Conservation (phyloP, 2,113 vertebrate genomes). For the Rhea pennata region DNA sequence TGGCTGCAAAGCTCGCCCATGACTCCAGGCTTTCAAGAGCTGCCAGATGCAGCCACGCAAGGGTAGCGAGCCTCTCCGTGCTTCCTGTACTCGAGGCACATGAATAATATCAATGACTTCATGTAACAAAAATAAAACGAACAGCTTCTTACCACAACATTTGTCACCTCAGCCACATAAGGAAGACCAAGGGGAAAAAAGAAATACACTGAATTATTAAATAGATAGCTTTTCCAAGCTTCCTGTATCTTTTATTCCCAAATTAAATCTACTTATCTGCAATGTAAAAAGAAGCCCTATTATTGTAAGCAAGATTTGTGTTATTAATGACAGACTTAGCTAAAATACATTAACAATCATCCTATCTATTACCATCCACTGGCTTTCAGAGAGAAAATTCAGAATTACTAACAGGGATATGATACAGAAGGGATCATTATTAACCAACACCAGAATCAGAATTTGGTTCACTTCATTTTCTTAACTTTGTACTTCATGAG, state of each 20-base stretch:
- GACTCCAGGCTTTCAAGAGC: neutral
- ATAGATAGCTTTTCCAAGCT: neutral
- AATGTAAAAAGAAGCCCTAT: neutral
- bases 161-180: neutral
- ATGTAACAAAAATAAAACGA: neutral
- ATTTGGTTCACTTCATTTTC: neutral
- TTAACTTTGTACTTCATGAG: neutral
- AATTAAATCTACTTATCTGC: neutral
- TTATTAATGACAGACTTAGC: neutral
- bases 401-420: neutral
- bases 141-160: neutral
- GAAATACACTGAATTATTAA: neutral
- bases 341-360: neutral
- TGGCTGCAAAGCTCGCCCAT: neutral
- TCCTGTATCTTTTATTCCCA: accelerated
- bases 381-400: neutral
- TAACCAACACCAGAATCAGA: neutral
- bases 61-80: neutral
- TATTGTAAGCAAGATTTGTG: neutral
- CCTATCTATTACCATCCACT: neutral
- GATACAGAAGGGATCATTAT: neutral
- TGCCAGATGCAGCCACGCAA: neutral
- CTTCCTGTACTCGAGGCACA: neutral
- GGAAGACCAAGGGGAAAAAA: neutral
- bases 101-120: neutral